Percentiles rank a stretch among this genome's conserved stretches.
These are phyloP conservation scores for Sebastes trivittatus DNA, from an alignment of 2,797 vertebrate species.

Conservation along the genomic window DNA sequence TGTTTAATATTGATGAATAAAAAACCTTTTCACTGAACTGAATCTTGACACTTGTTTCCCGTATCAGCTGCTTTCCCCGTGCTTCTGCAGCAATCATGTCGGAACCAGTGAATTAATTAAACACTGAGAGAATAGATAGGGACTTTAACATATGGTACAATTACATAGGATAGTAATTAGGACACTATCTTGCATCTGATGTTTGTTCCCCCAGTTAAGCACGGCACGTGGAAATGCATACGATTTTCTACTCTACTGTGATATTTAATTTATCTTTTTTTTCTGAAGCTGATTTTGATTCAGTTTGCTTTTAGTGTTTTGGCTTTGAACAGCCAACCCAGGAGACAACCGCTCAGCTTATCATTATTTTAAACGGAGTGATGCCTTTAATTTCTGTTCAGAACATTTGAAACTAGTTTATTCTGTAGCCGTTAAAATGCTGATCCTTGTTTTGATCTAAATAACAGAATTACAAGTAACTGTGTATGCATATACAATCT, in stretches of 20 bases:
- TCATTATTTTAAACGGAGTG: not conserved
- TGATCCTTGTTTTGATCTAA: not conserved
- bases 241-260: not conserved
- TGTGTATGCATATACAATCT: not conserved
- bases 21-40: slow-evolving; percentile 42
- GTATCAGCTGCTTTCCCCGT: not conserved
- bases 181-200: not conserved
- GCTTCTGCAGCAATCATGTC: slow-evolving; percentile 5
- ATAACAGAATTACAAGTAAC: not conserved
- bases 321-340: not conserved
- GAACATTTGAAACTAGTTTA: not conserved
- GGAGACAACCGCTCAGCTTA: not conserved
- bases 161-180: slow-evolving; percentile 41
- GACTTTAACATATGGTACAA: slow-evolving; percentile 36
- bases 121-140: slow-evolving; percentile 3
- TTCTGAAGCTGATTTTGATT: not conserved
- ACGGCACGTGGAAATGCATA: not conserved
- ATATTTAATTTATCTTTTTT: not conserved
- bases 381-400: not conserved
- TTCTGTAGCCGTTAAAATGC: not conserved
- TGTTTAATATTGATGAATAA: slow-evolving; percentile 64
- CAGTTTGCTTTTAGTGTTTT: not conserved
- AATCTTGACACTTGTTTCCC: slow-evolving; percentile 20
- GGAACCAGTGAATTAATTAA: slow-evolving; percentile 18
- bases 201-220: not conserved